Evolutionary conservation across 2,113 vertebrate species (phyloP).

Genomic region (Actenoides lindsayi): DNA sequence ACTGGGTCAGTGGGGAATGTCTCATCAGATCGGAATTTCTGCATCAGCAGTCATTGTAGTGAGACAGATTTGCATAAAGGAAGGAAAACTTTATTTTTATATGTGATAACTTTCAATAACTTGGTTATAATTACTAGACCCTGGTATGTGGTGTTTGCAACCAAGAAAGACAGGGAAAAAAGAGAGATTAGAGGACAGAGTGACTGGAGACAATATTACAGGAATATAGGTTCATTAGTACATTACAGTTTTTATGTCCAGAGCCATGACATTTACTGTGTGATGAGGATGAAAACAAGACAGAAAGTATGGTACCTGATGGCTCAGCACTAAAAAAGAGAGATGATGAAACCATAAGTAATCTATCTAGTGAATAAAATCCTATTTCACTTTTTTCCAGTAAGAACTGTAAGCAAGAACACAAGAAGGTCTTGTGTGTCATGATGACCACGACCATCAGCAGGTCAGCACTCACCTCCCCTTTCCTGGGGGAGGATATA

Average conservation of each 20-base stretch:
- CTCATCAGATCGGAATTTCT: slow-evolving; percentile 24
- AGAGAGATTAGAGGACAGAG: not conserved
- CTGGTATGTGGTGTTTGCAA: not conserved
- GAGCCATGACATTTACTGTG: fast-evolving
- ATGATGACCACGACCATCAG: not conserved
- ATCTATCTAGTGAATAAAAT: not conserved
- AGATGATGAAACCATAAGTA: not conserved
- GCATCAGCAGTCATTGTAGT: not conserved
- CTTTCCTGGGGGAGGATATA: not conserved
- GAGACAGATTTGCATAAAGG: slow-evolving; percentile 29
- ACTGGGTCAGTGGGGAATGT: slow-evolving; percentile 22
- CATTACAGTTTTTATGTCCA: not conserved
- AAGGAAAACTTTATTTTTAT: slow-evolving; percentile 23
- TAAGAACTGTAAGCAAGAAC: not conserved
- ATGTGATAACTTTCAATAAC: not conserved
- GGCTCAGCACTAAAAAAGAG: not conserved
- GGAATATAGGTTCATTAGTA: not conserved
- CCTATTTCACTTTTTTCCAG: not conserved
- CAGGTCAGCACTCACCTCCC: not conserved
- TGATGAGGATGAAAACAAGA: not conserved
- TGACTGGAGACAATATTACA: not conserved
- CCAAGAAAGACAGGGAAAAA: not conserved
- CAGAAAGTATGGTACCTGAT: not conserved
- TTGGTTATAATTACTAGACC: not conserved
- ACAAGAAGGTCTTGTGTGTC: fast-evolving